Evolutionary conservation across 1,140 invertebrate species (phyloP).

Genomic region (Diorhabda sublineata): DNA sequence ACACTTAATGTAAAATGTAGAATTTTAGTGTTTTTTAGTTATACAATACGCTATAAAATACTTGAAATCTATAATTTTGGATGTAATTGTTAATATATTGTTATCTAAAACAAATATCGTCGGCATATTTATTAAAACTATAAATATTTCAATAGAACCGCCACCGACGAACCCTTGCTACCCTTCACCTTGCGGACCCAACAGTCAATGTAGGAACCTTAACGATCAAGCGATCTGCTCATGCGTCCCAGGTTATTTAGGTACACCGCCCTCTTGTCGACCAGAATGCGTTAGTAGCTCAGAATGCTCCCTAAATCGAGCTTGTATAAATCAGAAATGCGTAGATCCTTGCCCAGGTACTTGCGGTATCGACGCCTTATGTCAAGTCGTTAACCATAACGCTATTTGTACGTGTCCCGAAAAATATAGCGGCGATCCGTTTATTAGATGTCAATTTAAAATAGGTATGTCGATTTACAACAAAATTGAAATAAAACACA

Average conservation of each 20-base stretch:
- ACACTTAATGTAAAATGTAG: no score
- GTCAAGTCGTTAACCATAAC: constrained; percentile 65
- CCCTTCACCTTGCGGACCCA: constrained; percentile 72
- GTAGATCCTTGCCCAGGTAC: constrained; percentile 65
- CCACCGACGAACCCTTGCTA: constrained; percentile 57
- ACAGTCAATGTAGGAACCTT: constrained; percentile 68
- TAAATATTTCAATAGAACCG: constrained; percentile 20
- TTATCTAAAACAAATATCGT: no score
- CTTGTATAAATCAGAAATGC: constrained; percentile 64
- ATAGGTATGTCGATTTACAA: constrained; percentile 28
- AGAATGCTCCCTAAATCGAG: constrained; percentile 60
- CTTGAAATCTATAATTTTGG: no score
- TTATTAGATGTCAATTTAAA: constrained; percentile 52
- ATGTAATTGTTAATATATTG: no score
- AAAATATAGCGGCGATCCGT: constrained; percentile 65
- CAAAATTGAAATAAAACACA: neutral
- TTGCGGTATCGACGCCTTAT: constrained; percentile 63
- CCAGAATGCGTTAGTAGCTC: constrained; percentile 66
- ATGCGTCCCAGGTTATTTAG: constrained; percentile 65
- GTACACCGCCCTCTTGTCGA: constrained; percentile 65
- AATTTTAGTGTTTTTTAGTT: no score
- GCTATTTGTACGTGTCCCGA: constrained; percentile 63
- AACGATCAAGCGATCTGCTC: constrained; percentile 71
- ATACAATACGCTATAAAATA: no score
- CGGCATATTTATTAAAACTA: neutral